Conservation (phyloP, 2,797 vertebrate genomes). For the Octomys mimax region DNA sequence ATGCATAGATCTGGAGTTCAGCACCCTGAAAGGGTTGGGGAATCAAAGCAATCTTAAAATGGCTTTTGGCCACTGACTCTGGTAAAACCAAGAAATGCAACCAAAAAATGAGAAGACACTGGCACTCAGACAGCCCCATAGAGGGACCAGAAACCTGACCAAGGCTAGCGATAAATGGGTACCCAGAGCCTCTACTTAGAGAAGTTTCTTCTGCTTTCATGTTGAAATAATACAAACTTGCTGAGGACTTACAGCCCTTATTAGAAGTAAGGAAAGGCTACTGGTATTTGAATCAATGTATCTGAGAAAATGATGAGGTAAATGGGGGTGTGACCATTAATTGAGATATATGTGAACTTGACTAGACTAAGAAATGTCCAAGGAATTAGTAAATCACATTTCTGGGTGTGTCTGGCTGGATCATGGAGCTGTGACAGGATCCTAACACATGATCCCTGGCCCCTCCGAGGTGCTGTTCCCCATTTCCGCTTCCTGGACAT, state of each 20-base stretch:
- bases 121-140: background rate
- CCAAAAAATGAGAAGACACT: background rate
- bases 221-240: background rate
- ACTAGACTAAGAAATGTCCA: background rate
- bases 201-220: background rate
- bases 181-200: background rate
- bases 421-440: background rate
- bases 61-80: background rate
- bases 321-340: background rate
- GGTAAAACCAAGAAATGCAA: background rate
- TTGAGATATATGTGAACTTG: background rate
- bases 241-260: background rate
- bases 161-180: background rate
- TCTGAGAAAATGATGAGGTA: background rate
- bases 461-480: background rate
- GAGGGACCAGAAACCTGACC: background rate
- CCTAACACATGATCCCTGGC: background rate
- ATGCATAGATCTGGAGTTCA: background rate
- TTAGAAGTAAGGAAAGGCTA: background rate
- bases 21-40: background rate
- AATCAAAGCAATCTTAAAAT: background rate
- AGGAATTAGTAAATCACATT: background rate
- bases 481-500: background rate
- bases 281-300: background rate
- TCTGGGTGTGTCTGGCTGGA: background rate